Evolutionary conservation across 1,140 invertebrate species (phyloP), one percentile per base, ranked within the genome.

Genomic region (Scaptomyza graminum): DNA sequence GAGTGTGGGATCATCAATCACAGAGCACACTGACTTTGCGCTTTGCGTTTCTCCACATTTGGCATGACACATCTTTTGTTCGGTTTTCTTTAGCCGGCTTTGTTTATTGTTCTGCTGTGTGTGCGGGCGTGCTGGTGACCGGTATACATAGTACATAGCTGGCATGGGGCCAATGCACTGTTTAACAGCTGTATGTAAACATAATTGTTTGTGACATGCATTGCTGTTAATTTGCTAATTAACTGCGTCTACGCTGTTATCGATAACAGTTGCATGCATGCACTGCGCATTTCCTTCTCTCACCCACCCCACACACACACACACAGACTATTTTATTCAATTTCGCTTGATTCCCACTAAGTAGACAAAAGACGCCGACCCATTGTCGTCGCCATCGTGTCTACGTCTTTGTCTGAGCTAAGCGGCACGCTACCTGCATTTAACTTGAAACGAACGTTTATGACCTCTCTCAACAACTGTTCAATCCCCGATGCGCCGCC

Each of bases 381-480:
- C 57, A 75, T 74, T 66, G 75, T 74, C 75, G 73, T 49, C 75
- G 73, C 55, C 70, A 25, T 9, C 50, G 61, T 61, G 70, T 74
- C 70, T 74, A 60, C 25, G 60, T 22, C 61, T 60, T 69, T 64
- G 70, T 74, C 18, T 54, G 41, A 8, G 25, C 34, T 64, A 64
- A 50, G 50, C 52, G 50, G 25, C 52, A 41, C 11, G 43, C 34
- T 64, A 64, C 61, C 61, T 64, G 61, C 50, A 54, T 46, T 64
- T 54, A 16, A 5, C 15, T 11, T 34, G 50, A 64, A 64, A 46
- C 54, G 39, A 41, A 46, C 49, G 41, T 60, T 76, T 66, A 51
- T 71, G 75, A 75, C 75, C 75, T 75, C 72, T 75, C 75, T 71
- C 72, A 78, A 78, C 75, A 75, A 15, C 25, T 51, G 25, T 18